Base-by-base conservation (phyloP, 2,797 vertebrate genomes). In the Huso huso region DNA sequence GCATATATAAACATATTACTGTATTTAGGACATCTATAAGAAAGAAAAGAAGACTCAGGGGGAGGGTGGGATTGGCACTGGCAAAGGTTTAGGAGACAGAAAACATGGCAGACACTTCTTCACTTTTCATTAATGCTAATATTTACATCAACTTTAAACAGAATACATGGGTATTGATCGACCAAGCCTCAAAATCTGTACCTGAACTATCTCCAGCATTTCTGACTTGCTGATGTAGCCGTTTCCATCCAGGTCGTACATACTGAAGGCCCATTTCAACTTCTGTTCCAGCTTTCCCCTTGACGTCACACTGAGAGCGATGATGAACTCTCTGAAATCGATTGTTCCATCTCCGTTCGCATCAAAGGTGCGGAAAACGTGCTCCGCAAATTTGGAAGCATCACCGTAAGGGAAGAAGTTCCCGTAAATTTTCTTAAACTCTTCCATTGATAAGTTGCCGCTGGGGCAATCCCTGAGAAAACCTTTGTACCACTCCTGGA, bases 401-500 rank as follows among this genome's bases (percentile, higher is more conserved):
- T 99, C 97, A 81, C 97, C 97, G 0, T 99, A 99, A 57, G 97
- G 97, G 82, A 99, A 99, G 86, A 99, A 99, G 90, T 99, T 99
- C 65, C 95, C 97, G 1, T 99, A 99, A 77, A 99, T 99, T 89
- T 98, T 99, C 89, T 99, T 99, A 83, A 99, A 99, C 83, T 99
- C 97, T 74, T 99, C 97, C 97, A 99, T 98, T 62, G 96, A 97
- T 78, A 99, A 93, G 77, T 97, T 95, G 58, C 97, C 97, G 0
- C 96, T 99, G 74, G 97, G 97, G 79, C 97, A 99, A 92, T 99
- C 97, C 89, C 95, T 90, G 82, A 99, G 86, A 86, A 99, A 99
- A 83, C 97, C 97, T 84, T 99, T 99, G 84, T 99, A 99, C 97
- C 97, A 99, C 76, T 99, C 96, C 84, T 99, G 95, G 88, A 99